phyloP scores from a whole-genome alignment of 2,888 invertebrate species.

The Nesidiocoris tenuis region DNA sequence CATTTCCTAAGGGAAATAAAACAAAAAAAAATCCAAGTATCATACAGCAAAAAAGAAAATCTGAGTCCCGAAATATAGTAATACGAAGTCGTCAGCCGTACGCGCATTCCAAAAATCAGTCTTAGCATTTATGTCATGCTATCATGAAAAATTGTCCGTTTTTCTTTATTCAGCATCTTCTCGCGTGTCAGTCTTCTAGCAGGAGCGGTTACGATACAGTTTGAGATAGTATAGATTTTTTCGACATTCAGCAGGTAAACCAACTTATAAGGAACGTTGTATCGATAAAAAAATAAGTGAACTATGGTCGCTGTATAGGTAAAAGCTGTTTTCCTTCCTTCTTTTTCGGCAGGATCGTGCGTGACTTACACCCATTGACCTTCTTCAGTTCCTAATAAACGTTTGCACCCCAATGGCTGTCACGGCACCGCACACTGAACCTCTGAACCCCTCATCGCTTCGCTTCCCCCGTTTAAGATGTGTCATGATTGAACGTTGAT shows the following conservation, averaged over 20 bases:
- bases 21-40: too few species aligned
- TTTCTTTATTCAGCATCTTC: background rate
- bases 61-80: too few species aligned
- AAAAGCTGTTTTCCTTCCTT: background rate
- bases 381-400: slow-evolving; percentile 24
- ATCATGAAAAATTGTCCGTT: too few species aligned
- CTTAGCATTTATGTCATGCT: too few species aligned
- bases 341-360: background rate
- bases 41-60: too few species aligned
- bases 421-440: slow-evolving; percentile 18
- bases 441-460: background rate
- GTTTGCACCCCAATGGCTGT: slow-evolving; percentile 18
- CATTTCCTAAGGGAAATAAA: too few species aligned
- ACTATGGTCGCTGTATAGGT: background rate
- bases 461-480: background rate
- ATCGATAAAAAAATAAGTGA: background rate
- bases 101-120: too few species aligned
- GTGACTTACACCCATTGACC: slow-evolving; percentile 23
- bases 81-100: too few species aligned
- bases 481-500: slow-evolving; percentile 29
- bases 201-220: background rate
- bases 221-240: background rate
- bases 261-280: background rate
- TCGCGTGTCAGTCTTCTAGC: background rate
- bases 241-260: background rate